phyloP scores from a whole-genome alignment of 2,113 vertebrate species.

The Terrapene triunguis region DNA sequence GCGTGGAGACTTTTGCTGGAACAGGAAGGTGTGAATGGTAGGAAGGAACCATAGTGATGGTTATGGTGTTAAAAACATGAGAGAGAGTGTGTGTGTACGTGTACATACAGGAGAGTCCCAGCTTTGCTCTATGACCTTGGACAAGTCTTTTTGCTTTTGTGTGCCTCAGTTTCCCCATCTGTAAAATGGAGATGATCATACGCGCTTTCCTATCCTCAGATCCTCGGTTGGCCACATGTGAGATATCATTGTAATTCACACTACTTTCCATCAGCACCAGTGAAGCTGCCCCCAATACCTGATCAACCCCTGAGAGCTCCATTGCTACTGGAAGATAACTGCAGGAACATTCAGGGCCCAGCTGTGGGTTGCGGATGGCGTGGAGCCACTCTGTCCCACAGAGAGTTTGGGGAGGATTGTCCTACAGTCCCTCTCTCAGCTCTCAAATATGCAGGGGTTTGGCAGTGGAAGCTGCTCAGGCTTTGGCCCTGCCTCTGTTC shows the following conservation, averaged over 20 bases:
- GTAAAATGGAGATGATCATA: background rate
- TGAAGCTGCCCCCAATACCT: background rate
- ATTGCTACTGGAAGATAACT: background rate
- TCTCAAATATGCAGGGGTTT: background rate
- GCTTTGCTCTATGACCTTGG: background rate
- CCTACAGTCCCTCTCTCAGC: background rate
- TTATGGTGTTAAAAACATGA: background rate
- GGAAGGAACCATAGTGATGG: background rate
- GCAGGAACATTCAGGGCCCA: background rate
- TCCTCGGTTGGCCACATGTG: background rate
- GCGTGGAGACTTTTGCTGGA: background rate
- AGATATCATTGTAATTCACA: background rate
- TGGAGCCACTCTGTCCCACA: background rate
- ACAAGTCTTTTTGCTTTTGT: background rate
- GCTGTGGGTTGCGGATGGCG: background rate
- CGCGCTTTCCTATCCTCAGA: background rate
- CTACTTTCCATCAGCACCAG: background rate
- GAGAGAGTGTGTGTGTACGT: too few relatives aligned
- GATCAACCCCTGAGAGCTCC: background rate
- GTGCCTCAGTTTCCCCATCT: background rate
- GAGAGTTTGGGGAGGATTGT: background rate
- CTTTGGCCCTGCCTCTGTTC: background rate
- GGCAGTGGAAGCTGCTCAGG: fast-evolving
- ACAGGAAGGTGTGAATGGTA: background rate
- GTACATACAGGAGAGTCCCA: background rate